These are phyloP conservation scores for Meganola albula DNA, from an alignment of 2,888 invertebrate genomes.

Conservation along the genomic window DNA sequence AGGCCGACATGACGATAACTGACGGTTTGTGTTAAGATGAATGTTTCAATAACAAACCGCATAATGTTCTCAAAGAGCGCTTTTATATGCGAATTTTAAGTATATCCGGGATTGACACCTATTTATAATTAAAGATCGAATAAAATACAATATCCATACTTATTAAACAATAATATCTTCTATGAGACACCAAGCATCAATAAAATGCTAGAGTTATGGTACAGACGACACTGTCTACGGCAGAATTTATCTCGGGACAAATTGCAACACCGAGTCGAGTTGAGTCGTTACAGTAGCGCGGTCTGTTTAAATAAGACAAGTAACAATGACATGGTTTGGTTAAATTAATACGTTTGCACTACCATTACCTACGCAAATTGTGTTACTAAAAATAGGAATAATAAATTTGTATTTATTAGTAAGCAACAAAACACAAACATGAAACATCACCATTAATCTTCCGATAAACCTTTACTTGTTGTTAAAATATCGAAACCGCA, in stretches of 20 bases:
- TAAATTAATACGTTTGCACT: slow-evolving; percentile 55
- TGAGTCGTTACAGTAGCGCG: slow-evolving; percentile 32
- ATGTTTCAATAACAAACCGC: slow-evolving; percentile 52
- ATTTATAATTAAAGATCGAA: no score
- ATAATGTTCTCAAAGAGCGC: slow-evolving; percentile 34
- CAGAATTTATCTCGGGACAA: slow-evolving; percentile 68
- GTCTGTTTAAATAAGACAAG: slow-evolving; percentile 61
- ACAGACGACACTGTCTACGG: slow-evolving; percentile 64
- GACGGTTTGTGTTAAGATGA: slow-evolving; percentile 37
- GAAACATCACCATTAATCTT: slow-evolving; percentile 18
- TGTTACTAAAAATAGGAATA: neutral
- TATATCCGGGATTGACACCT: no score
- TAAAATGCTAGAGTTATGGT: slow-evolving; percentile 47
- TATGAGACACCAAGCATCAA: slow-evolving; percentile 19
- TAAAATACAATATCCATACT: no score
- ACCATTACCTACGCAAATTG: slow-evolving; percentile 32
- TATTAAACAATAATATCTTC: no score
- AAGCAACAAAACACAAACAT: slow-evolving; percentile 6
- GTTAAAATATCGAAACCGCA: slow-evolving; percentile 27
- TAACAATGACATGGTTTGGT: slow-evolving; percentile 55
- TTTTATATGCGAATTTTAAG: no score
- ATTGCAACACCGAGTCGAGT: slow-evolving; percentile 55
- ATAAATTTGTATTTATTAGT: no score
- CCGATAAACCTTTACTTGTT: slow-evolving; percentile 22
- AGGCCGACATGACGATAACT: slow-evolving; percentile 37